Evolutionary conservation across 2,113 vertebrate species (phyloP).

Genomic region (Phrynosoma platyrhinos): DNA sequence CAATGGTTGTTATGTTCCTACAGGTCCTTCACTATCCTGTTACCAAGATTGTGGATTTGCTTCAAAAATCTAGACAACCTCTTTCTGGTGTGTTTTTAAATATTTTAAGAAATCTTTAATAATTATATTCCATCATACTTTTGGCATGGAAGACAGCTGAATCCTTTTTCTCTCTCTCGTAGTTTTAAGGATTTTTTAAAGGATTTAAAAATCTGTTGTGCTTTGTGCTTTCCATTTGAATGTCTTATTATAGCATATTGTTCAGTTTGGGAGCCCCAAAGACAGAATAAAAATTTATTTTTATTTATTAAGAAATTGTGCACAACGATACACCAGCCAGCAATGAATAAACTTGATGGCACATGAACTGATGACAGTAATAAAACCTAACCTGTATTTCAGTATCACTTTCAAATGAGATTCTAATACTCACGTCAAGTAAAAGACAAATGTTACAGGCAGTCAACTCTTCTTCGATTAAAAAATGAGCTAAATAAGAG

Average conservation of each 20-base stretch:
- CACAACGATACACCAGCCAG: neutral
- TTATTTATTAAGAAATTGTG: neutral
- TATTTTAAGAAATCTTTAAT: neutral
- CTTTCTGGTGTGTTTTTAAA: neutral
- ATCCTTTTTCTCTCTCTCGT: neutral
- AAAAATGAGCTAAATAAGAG: neutral
- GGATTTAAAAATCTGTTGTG: neutral
- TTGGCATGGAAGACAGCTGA: neutral
- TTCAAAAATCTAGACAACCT: neutral
- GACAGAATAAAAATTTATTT: neutral
- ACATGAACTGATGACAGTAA: neutral
- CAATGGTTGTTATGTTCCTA: neutral
- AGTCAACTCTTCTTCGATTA: neutral
- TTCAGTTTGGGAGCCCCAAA: neutral
- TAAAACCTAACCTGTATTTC: neutral
- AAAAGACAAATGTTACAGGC: neutral
- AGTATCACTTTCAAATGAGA: neutral
- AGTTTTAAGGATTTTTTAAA: neutral
- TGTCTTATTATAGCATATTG: neutral
- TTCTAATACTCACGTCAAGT: neutral
- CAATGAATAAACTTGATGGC: neutral
- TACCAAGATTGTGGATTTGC: neutral
- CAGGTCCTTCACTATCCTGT: neutral
- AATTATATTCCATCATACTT: neutral
- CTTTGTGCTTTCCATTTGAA: neutral